A percentile compares a stretch with the other conserved stretches of the same genome.
Conservation (phyloP, 2,797 vertebrate species). For the Sebastes goodei region DNA sequence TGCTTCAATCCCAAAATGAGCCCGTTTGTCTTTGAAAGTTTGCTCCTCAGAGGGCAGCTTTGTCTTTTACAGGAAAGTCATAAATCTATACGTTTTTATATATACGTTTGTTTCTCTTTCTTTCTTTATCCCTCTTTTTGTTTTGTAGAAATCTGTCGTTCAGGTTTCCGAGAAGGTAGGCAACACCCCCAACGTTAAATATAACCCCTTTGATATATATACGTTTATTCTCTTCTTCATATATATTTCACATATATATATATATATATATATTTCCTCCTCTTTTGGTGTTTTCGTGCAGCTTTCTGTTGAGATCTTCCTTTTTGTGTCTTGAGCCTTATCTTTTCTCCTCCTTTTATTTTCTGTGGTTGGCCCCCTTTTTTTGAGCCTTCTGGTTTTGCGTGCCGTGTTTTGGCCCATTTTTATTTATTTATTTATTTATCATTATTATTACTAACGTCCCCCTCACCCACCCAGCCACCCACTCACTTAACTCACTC, state of each 20-base stretch:
- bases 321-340: conserved; percentile 74
- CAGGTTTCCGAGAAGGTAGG: conserved; percentile 99
- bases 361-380: conserved; percentile 69
- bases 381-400: conserved; percentile 66
- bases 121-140: conserved; percentile 82
- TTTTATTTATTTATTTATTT: conserved; percentile 14
- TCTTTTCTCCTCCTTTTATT: conserved; percentile 51
- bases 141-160: conserved; percentile 99
- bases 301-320: conserved; percentile 74
- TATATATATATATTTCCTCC: conserved; percentile 58
- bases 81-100: conserved; percentile 73
- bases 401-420: conserved; percentile 76
- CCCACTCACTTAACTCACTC: conserved; percentile 71
- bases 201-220: conserved; percentile 77
- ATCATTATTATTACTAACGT: conserved; percentile 52
- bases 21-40: conserved; percentile 18
- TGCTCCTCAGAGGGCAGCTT: conserved; percentile 39
- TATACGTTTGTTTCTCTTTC: conserved; percentile 78
- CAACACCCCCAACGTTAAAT: conserved; percentile 82
- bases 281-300: conserved; percentile 79
- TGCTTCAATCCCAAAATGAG: conserved; percentile 35
- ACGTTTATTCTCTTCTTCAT: conserved; percentile 68
- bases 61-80: conserved; percentile 63
- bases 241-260: conserved; percentile 69
- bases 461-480: conserved; percentile 49